Percentiles rank a stretch among this genome's conserved stretches.
phyloP scores from a whole-genome alignment of 2,888 invertebrate species.

The Salticus scenicus region DNA sequence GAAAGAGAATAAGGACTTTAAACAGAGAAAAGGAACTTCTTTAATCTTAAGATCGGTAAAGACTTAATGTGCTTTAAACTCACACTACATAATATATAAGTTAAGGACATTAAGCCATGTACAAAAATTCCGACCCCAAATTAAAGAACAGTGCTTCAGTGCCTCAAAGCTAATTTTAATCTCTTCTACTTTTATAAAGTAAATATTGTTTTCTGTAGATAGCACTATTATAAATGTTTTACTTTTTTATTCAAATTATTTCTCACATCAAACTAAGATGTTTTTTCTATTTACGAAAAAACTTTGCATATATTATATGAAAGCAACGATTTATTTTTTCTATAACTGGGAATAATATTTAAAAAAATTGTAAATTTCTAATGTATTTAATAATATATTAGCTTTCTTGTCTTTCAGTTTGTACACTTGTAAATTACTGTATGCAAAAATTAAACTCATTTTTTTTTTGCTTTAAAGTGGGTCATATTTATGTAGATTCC shows the following conservation, averaged over 20 bases:
- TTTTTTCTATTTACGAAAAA: not conserved
- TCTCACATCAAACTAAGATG: not conserved
- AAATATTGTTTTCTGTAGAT: not conserved
- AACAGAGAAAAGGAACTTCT: too few species aligned
- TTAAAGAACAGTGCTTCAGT: not conserved
- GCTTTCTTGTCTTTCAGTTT: too few species aligned
- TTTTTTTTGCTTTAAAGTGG: too few species aligned
- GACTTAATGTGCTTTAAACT: too few species aligned
- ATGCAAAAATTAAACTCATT: too few species aligned
- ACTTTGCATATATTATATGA: not conserved
- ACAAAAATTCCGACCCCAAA: not conserved
- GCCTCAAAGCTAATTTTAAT: constrained; percentile 3
- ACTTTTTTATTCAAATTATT: not conserved
- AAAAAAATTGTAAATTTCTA: not conserved
- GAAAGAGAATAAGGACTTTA: too few species aligned
- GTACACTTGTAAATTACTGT: too few species aligned
- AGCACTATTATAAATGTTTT: not conserved
- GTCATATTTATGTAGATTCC: too few species aligned
- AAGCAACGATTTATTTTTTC: not conserved
- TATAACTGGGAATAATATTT: not conserved
- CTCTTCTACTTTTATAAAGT: not conserved
- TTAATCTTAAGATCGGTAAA: too few species aligned
- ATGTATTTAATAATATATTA: not conserved
- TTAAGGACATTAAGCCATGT: too few species aligned
- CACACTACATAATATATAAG: too few species aligned